Conservation (phyloP, 2,797 vertebrate species). For the Parambassis ranga region DNA sequence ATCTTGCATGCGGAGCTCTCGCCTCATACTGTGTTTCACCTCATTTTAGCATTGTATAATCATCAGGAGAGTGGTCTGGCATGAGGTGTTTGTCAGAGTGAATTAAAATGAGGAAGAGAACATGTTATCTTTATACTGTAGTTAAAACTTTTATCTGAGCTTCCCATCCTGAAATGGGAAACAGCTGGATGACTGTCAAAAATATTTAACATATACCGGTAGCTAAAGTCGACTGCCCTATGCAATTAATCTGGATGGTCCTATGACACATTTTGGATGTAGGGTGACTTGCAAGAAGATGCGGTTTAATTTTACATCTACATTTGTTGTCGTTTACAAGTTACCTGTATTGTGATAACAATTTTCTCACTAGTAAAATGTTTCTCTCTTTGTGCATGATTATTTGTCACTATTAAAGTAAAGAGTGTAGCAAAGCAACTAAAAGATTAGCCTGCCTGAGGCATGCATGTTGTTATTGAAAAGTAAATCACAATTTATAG, state of each 20-base stretch:
- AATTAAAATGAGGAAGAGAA: slow-evolving; percentile 26
- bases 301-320: no score
- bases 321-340: no score
- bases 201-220: background rate
- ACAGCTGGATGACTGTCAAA: background rate
- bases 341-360: no score
- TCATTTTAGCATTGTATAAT: slow-evolving; percentile 17
- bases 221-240: no score
- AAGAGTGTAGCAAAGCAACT: no score
- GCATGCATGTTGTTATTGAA: no score
- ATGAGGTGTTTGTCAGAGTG: slow-evolving; percentile 28
- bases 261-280: background rate
- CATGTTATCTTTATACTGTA: slow-evolving; percentile 17
- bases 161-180: background rate
- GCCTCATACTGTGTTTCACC: slow-evolving; percentile 43
- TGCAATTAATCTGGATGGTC: no score
- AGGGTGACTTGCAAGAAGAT: background rate
- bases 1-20: slow-evolving; percentile 12
- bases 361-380: no score
- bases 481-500: background rate
- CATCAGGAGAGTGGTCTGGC: slow-evolving; percentile 24
- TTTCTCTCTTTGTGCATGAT: no score
- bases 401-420: no score
- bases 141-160: slow-evolving; percentile 5
- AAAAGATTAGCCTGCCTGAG: no score